Evolutionary conservation across 2,797 vertebrate species (phyloP).

Genomic region (Dipus sagitta): DNA sequence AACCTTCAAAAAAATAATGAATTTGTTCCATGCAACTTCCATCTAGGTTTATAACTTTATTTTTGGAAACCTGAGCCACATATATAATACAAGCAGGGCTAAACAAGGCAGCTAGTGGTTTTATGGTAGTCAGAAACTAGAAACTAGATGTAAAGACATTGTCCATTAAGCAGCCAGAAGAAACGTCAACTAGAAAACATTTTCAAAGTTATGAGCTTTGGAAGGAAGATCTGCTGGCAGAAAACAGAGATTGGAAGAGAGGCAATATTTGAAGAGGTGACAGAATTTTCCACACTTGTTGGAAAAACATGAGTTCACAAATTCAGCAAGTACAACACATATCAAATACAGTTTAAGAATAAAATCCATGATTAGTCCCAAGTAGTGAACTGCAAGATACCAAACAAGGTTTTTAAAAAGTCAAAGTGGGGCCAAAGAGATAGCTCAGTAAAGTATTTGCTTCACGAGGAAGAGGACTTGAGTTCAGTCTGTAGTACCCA

Average conservation of each 20-base stretch:
- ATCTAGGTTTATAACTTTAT: conserved; percentile 59
- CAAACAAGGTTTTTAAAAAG: conserved; percentile 56
- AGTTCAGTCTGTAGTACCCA: too few relatives aligned
- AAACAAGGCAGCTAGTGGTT: conserved; percentile 79
- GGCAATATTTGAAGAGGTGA: background rate
- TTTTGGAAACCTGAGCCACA: conserved; percentile 63
- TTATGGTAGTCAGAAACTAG: conserved; percentile 66
- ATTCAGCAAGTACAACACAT: background rate
- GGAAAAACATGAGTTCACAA: conserved; percentile 19
- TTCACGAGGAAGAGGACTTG: too few relatives aligned
- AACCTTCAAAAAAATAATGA: conserved; percentile 60
- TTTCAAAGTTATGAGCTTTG: background rate
- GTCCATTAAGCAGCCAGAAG: background rate
- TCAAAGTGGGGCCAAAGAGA: background rate
- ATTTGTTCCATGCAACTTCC: conserved; percentile 58
- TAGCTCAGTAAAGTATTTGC: too few relatives aligned
- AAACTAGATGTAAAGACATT: conserved; percentile 28
- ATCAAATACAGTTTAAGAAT: background rate
- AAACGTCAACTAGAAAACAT: background rate
- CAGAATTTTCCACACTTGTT: background rate
- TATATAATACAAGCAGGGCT: conserved; percentile 67
- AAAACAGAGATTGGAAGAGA: background rate
- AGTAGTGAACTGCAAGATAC: background rate
- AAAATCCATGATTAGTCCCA: background rate
- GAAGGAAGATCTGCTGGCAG: background rate